Percentiles rank a stretch among this genome's conserved stretches.
Evolutionary conservation across 2,888 invertebrate species (phyloP).

Genomic region (Scaptomyza reducta): DNA sequence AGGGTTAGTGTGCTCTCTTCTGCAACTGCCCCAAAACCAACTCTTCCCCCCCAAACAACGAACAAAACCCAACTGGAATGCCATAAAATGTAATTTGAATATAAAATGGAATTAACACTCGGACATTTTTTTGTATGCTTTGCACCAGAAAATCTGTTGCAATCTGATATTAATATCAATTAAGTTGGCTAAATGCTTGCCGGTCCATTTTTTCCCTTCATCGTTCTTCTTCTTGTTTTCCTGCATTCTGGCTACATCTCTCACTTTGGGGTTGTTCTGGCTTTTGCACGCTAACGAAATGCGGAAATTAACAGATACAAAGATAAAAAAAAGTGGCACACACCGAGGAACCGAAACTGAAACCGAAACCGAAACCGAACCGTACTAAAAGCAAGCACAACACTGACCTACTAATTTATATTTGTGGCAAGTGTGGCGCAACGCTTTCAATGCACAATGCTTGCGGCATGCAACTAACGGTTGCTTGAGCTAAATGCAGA

Average conservation of each 20-base stretch:
- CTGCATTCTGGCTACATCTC: not conserved
- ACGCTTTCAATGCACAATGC: not conserved
- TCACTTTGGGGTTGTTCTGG: not conserved
- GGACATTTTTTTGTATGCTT: not conserved
- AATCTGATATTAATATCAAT: slow-evolving; percentile 57
- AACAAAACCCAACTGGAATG: not conserved
- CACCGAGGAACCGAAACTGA: not conserved
- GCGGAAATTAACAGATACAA: slow-evolving; percentile 69
- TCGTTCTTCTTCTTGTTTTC: not conserved
- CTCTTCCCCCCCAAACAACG: not conserved
- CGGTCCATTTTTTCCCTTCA: not conserved
- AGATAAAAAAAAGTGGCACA: slow-evolving; percentile 38
- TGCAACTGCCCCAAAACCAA: too few species aligned
- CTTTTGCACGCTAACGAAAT: slow-evolving; percentile 36
- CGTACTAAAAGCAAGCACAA: slow-evolving; percentile 3
- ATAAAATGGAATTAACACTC: slow-evolving; percentile 8
- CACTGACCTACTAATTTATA: slow-evolving; percentile 52
- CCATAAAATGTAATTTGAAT: slow-evolving; percentile 13
- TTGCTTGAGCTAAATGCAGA: slow-evolving; percentile 45
- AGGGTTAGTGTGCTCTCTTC: too few species aligned
- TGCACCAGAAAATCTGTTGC: slow-evolving; percentile 42
- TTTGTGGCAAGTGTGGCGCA: slow-evolving; percentile 24
- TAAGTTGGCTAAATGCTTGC: slow-evolving; percentile 11
- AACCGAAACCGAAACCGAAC: not conserved
- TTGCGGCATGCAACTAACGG: not conserved